These are phyloP conservation scores for Watsonalla binaria DNA, from an alignment of 2,888 invertebrate species.

Conservation along the genomic window DNA sequence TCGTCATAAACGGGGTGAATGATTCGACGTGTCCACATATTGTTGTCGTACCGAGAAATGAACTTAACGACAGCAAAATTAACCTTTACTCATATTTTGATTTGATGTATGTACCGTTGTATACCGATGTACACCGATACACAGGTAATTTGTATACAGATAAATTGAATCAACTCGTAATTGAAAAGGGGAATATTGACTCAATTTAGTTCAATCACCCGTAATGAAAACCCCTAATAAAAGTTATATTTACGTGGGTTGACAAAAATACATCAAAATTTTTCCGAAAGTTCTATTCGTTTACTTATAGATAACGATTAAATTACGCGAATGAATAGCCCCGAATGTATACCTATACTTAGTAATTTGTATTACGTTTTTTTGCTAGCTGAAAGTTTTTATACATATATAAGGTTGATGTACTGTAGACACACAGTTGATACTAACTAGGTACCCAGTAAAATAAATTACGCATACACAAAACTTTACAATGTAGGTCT, in stretches of 20 bases:
- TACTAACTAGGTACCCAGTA: too few species aligned
- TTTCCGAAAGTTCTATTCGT: too few species aligned
- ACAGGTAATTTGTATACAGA: slow-evolving; percentile 11
- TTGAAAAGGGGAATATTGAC: not conserved
- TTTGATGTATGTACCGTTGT: not conserved
- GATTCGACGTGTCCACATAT: slow-evolving; percentile 55
- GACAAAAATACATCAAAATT: too few species aligned
- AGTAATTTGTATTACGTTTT: too few species aligned
- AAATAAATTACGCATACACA: slow-evolving; percentile 1
- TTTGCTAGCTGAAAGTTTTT: too few species aligned
- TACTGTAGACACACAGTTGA: too few species aligned
- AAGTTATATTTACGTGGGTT: too few species aligned
- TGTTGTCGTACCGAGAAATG: slow-evolving; percentile 53
- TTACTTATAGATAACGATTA: too few species aligned
- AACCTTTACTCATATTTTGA: slow-evolving; percentile 45
- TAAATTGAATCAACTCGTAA: slow-evolving; percentile 7
- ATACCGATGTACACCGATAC: slow-evolving; percentile 5
- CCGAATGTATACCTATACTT: too few species aligned
- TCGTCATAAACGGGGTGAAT: slow-evolving; percentile 64
- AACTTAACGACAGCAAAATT: slow-evolving; percentile 53
- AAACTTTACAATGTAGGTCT: not conserved
- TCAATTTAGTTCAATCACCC: not conserved
- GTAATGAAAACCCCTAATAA: too few species aligned
- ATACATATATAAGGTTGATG: too few species aligned
- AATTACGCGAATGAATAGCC: too few species aligned